Percentiles rank a stretch among this genome's conserved stretches.
phyloP scores from a whole-genome alignment of 2,888 invertebrate genomes.

The Cephus sareptanus region DNA sequence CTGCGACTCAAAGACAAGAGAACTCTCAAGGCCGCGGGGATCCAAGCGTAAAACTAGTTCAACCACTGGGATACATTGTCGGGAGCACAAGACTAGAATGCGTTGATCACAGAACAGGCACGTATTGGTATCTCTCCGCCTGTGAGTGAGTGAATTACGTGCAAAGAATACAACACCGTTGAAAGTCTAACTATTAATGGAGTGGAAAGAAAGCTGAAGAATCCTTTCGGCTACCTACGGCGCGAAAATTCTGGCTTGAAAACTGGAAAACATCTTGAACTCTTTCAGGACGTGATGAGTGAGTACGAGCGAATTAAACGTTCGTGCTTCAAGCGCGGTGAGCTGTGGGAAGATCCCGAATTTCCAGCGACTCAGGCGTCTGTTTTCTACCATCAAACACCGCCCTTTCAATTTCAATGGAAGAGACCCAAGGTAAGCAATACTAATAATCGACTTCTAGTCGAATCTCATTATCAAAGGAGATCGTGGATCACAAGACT shows the following conservation, averaged over 20 bases:
- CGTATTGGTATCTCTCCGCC: not conserved
- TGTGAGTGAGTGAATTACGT: not conserved
- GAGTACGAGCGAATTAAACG: conserved; percentile 87
- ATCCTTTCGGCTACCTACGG: not conserved
- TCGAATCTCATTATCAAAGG: not conserved
- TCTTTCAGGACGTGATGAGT: conserved; percentile 72
- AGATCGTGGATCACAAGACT: not conserved
- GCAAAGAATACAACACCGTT: not conserved
- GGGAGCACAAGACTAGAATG: not conserved
- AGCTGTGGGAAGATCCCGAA: conserved; percentile 92
- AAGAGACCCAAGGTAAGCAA: conserved; percentile 81
- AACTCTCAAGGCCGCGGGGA: conserved; percentile 46
- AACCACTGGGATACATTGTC: not conserved
- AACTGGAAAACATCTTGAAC: not conserved
- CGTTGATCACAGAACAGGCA: not conserved
- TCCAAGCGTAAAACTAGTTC: conserved; percentile 51
- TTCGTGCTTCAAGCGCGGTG: conserved; percentile 81
- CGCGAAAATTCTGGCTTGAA: not conserved
- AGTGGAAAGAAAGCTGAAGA: not conserved
- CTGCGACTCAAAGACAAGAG: not conserved
- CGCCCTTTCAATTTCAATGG: conserved; percentile 94
- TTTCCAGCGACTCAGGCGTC: conserved; percentile 90
- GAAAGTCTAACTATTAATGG: not conserved
- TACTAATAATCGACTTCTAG: not conserved
- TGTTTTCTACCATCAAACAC: conserved; percentile 93